phyloP scores from a whole-genome alignment of 37 sponge, comb jelly and placozoan genomes.

The Tethya wilhelma region DNA sequence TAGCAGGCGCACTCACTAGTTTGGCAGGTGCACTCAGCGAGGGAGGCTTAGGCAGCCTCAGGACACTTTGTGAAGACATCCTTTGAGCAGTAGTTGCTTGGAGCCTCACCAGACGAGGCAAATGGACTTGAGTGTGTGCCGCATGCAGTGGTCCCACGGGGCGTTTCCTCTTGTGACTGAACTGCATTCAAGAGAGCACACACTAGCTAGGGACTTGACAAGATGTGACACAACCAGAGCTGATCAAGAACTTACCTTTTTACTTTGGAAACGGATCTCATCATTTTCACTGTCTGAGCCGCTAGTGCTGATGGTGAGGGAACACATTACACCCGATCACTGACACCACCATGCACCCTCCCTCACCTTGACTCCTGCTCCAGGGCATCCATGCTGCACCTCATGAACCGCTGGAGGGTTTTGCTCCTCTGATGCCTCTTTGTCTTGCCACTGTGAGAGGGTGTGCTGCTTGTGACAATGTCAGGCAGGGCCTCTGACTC shows the following conservation, averaged over 20 bases:
- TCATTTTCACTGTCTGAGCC: conserved; percentile 64
- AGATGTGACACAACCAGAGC: background rate
- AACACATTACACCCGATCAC: background rate
- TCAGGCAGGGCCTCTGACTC: conserved; percentile 11
- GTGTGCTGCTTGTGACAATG: background rate
- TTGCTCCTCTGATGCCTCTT: background rate
- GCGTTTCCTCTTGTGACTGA: background rate
- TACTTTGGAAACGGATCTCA: conserved; percentile 2
- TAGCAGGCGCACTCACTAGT: background rate
- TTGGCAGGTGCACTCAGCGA: background rate
- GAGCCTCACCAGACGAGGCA: background rate
- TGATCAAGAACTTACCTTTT: background rate
- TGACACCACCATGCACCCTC: background rate
- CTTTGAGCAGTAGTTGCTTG: too few relatives aligned
- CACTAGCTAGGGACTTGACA: too few relatives aligned
- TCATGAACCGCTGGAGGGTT: conserved; percentile 29
- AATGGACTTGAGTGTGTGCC: background rate
- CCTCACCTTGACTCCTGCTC: conserved; percentile 53
- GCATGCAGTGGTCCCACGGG: background rate
- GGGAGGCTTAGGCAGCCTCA: too few relatives aligned
- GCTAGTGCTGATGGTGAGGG: conserved; percentile 45
- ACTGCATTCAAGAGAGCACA: too few relatives aligned
- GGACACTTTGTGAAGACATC: too few relatives aligned
- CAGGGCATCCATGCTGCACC: background rate
- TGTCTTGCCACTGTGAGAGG: background rate